Percentiles rank a stretch among this genome's conserved stretches.
phyloP scores from a whole-genome alignment of 2,888 invertebrate genomes.

The Thyatira batis region DNA sequence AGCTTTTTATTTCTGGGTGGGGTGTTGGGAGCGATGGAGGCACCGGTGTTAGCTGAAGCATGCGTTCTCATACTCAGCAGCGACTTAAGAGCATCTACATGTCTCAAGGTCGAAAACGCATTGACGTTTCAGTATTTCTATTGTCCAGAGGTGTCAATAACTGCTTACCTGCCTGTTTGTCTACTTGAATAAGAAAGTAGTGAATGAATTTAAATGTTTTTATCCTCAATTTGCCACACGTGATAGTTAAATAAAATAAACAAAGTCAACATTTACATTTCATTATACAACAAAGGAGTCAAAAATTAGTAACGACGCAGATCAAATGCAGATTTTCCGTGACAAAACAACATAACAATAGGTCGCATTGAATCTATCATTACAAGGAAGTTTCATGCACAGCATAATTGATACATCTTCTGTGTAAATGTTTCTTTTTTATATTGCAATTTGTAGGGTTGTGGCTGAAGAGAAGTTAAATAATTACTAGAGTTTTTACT shows the following conservation, averaged over 20 bases:
- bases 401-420: constrained; percentile 51
- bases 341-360: constrained; percentile 40
- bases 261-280: not conserved
- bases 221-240: too few relatives aligned
- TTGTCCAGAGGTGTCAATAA: too few relatives aligned
- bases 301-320: constrained; percentile 5
- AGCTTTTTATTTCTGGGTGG: too few relatives aligned
- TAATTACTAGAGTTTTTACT: not conserved
- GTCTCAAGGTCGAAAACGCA: too few relatives aligned
- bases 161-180: too few relatives aligned
- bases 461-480: not conserved
- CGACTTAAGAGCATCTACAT: too few relatives aligned
- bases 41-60: too few relatives aligned
- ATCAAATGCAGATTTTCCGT: constrained; percentile 33
- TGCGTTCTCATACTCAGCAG: too few relatives aligned
- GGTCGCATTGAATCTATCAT: constrained; percentile 23
- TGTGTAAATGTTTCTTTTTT: constrained; percentile 41
- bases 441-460: not conserved
- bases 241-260: not conserved
- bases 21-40: too few relatives aligned
- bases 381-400: constrained; percentile 47
- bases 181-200: too few relatives aligned
- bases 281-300: not conserved
- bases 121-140: too few relatives aligned
- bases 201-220: too few relatives aligned